Evolutionary conservation across 64 coral and sea anemone species (phyloP).

Genomic region (Exaiptasia diaphana): DNA sequence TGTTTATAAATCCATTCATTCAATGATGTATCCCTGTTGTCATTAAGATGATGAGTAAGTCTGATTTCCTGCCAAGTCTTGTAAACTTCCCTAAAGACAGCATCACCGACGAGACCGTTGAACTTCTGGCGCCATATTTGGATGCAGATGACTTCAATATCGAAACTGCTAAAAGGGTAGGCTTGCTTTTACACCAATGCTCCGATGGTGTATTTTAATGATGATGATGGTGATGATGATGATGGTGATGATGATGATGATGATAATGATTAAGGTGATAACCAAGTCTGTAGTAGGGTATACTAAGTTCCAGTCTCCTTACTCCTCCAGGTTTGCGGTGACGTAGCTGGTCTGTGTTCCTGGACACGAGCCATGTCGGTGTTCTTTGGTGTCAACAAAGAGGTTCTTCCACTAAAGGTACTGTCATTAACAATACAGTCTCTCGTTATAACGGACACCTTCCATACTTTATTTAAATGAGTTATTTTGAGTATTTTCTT

Average conservation of each 20-base stretch:
- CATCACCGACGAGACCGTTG: conserved; percentile 94
- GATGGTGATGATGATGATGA: too few species aligned
- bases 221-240: too few species aligned
- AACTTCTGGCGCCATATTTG: conserved; percentile 82
- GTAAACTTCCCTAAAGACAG: conserved; percentile 83
- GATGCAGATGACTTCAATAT: conserved; percentile 92
- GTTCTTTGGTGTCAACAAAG: conserved; percentile 99
- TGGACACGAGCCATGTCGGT: conserved; percentile 97
- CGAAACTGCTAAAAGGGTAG: conserved; percentile 89
- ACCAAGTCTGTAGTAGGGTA: background rate
- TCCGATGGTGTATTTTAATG: too few species aligned
- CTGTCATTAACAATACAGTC: too few species aligned
- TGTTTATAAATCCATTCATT: too few species aligned
- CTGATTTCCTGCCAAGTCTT: conserved; percentile 69
- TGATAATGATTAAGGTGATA: too few species aligned
- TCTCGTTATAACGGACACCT: too few species aligned
- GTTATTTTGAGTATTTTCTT: too few species aligned
- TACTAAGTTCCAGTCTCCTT: too few species aligned
- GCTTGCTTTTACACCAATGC: too few species aligned
- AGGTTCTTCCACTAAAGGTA: conserved; percentile 95
- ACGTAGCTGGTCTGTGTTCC: conserved; percentile 96
- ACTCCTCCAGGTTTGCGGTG: conserved; percentile 75
- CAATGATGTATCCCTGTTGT: too few species aligned
- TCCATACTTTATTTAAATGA: too few species aligned
- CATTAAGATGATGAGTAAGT: conserved; percentile 81